These are phyloP conservation scores for Lapara coniferarum DNA, from an alignment of 2,888 invertebrate species.

Conservation along the genomic window DNA sequence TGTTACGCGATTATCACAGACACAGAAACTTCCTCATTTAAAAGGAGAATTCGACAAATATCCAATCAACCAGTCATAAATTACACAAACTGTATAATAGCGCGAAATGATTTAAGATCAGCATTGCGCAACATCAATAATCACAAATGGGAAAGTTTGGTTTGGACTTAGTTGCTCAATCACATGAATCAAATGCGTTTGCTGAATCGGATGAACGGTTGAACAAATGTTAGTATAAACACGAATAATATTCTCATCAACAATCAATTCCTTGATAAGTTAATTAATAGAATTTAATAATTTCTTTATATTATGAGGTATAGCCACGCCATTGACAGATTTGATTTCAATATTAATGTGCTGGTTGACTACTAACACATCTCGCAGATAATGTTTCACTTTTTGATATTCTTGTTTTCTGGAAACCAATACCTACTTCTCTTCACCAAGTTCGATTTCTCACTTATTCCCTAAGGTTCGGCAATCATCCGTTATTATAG, in stretches of 20 bases:
- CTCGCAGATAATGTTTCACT: too few relatives aligned
- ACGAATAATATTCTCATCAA: not conserved
- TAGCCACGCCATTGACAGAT: too few relatives aligned
- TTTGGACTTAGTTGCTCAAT: slow-evolving; percentile 14
- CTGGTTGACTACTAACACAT: too few relatives aligned
- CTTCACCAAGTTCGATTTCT: too few relatives aligned
- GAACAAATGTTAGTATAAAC: not conserved
- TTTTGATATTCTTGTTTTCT: too few relatives aligned
- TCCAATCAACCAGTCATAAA: slow-evolving; percentile 10
- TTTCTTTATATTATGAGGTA: too few relatives aligned
- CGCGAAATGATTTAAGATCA: slow-evolving; percentile 12
- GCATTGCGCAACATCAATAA: not conserved
- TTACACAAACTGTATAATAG: slow-evolving; percentile 11
- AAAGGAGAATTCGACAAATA: not conserved
- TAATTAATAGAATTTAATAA: too few relatives aligned
- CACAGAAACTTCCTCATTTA: slow-evolving; percentile 14
- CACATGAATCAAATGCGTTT: not conserved
- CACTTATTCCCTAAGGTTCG: too few relatives aligned
- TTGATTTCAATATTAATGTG: too few relatives aligned
- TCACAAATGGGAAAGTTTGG: slow-evolving; percentile 17
- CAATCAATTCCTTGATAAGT: too few relatives aligned
- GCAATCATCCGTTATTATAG: too few relatives aligned
- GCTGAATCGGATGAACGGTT: not conserved
- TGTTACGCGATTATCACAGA: not conserved
- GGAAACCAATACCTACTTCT: too few relatives aligned